Evolutionary conservation across 2,797 vertebrate genomes (phyloP).

Genomic region (Eutrigla gurnardus): DNA sequence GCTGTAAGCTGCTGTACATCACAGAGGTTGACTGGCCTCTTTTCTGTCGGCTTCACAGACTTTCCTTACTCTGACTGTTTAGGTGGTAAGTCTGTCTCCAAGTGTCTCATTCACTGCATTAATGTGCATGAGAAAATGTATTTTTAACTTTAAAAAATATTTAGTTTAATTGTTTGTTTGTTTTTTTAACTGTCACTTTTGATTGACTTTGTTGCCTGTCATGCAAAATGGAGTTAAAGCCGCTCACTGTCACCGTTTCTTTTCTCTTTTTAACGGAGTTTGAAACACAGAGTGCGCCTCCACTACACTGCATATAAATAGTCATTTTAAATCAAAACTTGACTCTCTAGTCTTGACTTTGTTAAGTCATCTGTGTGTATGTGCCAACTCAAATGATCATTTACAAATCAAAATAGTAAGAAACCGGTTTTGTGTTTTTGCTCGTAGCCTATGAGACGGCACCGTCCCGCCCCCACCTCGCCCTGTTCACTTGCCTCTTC

Average conservation of each 20-base stretch:
- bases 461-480: constrained; percentile 81
- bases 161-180: neutral
- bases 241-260: constrained; percentile 17
- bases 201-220: constrained; percentile 20
- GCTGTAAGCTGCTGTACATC: constrained; percentile 51
- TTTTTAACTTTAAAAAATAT: neutral
- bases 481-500: constrained; percentile 88
- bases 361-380: neutral
- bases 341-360: neutral
- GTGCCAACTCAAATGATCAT: constrained; percentile 39
- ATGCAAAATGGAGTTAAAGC: constrained; percentile 3
- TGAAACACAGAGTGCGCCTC: constrained; percentile 20
- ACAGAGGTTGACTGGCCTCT: constrained; percentile 60
- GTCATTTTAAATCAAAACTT: constrained; percentile 9
- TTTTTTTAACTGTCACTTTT: neutral
- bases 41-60: constrained; percentile 84
- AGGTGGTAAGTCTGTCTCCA: constrained; percentile 83
- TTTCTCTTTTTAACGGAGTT: constrained; percentile 4
- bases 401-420: constrained; percentile 59
- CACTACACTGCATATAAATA: neutral
- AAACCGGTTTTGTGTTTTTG: neutral
- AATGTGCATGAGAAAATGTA: constrained; percentile 54
- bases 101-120: constrained; percentile 34
- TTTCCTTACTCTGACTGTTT: constrained; percentile 85
- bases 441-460: constrained; percentile 84